These are phyloP conservation scores for Paramacrobiotus metropolitanus DNA, from an alignment of 1,140 invertebrate species.

Conservation along the genomic window DNA sequence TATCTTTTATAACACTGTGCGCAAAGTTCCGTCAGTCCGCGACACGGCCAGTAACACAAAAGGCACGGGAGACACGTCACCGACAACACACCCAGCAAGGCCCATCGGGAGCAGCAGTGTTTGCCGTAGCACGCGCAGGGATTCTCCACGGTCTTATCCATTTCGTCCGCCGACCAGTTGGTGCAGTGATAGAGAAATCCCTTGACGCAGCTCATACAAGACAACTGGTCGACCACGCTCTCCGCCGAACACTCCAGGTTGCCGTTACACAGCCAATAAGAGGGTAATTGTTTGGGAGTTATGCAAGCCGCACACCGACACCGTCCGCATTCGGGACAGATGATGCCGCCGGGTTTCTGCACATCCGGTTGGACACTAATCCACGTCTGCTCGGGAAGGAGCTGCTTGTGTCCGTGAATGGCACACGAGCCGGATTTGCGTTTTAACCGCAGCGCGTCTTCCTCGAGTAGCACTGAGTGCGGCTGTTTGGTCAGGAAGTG, in stretches of 20 bases:
- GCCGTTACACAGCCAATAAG: slow-evolving; percentile 60
- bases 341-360: slow-evolving; percentile 26
- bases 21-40: neutral
- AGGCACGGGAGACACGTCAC: slow-evolving; percentile 54
- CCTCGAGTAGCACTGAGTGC: neutral
- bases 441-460: neutral
- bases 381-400: too few relatives aligned
- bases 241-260: slow-evolving; percentile 62
- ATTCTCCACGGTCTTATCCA: slow-evolving; percentile 50
- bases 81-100: slow-evolving; percentile 50
- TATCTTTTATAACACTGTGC: neutral
- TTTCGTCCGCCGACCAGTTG: slow-evolving; percentile 24
- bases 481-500: neutral
- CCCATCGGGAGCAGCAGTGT: slow-evolving; percentile 45
- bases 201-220: slow-evolving; percentile 77
- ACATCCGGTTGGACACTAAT: too few relatives aligned
- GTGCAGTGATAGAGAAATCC: slow-evolving; percentile 55
- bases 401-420: neutral
- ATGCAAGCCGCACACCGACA: slow-evolving; percentile 68
- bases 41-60: slow-evolving; percentile 65
- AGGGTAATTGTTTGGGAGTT: slow-evolving; percentile 51
- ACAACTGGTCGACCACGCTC: slow-evolving; percentile 56
- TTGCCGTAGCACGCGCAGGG: slow-evolving; percentile 52
- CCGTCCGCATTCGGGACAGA: slow-evolving; percentile 55
- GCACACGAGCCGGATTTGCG: neutral